These are phyloP conservation scores for Solea senegalensis DNA, from an alignment of 2,113 vertebrate genomes.

Conservation along the genomic window DNA sequence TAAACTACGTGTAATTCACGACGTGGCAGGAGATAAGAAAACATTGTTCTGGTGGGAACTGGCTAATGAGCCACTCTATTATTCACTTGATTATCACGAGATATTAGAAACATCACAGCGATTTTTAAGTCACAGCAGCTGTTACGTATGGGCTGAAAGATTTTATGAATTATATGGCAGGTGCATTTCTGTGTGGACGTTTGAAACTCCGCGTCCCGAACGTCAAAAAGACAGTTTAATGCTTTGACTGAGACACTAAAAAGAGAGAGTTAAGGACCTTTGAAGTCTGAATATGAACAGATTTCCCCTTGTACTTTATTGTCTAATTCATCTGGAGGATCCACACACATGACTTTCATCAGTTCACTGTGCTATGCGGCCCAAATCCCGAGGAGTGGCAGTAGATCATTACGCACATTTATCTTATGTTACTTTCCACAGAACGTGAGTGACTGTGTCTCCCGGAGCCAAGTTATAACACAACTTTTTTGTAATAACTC, in stretches of 20 bases:
- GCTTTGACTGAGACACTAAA: not conserved
- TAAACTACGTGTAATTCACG: too few relatives aligned
- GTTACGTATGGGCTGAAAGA: not conserved
- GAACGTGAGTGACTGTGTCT: not conserved
- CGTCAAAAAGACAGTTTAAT: not conserved
- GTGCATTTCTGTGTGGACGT: slow-evolving; percentile 2
- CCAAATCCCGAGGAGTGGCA: slow-evolving; percentile 2
- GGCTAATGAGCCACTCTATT: too few relatives aligned
- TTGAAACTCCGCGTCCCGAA: not conserved
- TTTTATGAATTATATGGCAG: not conserved
- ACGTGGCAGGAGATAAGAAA: too few relatives aligned
- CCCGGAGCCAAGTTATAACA: not conserved
- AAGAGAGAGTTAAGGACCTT: slow-evolving; percentile 1
- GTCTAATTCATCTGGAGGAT: slow-evolving; percentile 21
- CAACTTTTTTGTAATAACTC: slow-evolving; percentile 1
- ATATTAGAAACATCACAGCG: not conserved
- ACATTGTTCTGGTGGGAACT: too few relatives aligned
- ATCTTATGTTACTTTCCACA: slow-evolving; percentile 4
- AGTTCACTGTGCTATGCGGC: not conserved
- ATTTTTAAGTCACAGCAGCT: not conserved
- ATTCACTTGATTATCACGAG: not conserved
- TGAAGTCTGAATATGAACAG: slow-evolving; percentile 24
- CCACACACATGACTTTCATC: slow-evolving; percentile 21
- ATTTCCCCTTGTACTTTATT: slow-evolving; percentile 2
- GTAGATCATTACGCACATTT: slow-evolving; percentile 8